Percentiles rank a stretch among this genome's conserved stretches.
phyloP scores from a whole-genome alignment of 2,113 vertebrate genomes.

The Panurus biarmicus region DNA sequence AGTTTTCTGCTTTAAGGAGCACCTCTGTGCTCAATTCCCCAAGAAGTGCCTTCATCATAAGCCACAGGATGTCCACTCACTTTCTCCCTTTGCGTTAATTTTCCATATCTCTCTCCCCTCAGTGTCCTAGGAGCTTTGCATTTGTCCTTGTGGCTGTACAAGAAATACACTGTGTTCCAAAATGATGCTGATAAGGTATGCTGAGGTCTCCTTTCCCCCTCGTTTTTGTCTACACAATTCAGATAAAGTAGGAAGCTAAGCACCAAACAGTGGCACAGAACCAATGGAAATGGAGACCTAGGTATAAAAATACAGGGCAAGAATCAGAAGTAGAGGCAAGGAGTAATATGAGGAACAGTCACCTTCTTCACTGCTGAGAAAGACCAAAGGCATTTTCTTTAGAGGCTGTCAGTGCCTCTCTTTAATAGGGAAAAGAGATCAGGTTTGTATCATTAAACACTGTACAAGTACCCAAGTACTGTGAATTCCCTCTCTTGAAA shows the following conservation, averaged over 20 bases:
- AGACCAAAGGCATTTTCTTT: not conserved
- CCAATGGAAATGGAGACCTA: not conserved
- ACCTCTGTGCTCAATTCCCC: not conserved
- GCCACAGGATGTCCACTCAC: not conserved
- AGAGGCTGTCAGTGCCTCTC: not conserved
- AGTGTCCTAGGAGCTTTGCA: not conserved
- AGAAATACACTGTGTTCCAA: not conserved
- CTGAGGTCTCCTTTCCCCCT: not conserved
- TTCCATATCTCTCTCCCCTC: not conserved
- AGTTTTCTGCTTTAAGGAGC: not conserved
- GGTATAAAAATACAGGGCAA: constrained; percentile 2
- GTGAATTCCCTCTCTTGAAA: not conserved
- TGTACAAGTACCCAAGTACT: not conserved
- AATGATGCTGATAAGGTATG: not conserved
- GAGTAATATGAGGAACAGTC: constrained; percentile 35
- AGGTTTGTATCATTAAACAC: not conserved
- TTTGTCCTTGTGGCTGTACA: not conserved
- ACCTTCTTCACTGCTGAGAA: not conserved
- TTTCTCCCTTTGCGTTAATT: not conserved
- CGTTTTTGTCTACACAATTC: not conserved
- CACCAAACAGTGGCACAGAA: not conserved
- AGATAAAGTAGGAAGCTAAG: not conserved
- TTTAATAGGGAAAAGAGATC: not conserved
- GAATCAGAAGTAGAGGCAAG: constrained; percentile 4
- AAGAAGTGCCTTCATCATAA: not conserved